Conservation (phyloP, 2,113 vertebrate genomes). For the Notiomystis cincta region DNA sequence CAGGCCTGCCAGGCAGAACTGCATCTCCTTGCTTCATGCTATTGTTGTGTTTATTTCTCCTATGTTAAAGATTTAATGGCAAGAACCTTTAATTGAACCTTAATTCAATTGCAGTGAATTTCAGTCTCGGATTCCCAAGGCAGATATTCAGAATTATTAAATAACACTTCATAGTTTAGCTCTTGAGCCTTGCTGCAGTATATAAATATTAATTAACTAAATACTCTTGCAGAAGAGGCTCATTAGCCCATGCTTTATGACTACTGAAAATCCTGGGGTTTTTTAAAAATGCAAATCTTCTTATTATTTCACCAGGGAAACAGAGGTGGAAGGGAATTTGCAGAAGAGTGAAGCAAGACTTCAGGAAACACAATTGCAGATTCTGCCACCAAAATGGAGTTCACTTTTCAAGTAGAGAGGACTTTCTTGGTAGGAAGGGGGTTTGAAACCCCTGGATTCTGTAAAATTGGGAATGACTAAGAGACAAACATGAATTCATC, state of each 20-base stretch:
- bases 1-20: not conserved
- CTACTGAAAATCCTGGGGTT: not conserved
- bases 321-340: not conserved
- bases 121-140: not conserved
- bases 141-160: not conserved
- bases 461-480: conserved; percentile 15
- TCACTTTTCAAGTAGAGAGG: not conserved
- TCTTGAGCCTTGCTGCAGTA: not conserved
- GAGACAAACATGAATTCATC: conserved; percentile 27
- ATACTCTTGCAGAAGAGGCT: not conserved
- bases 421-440: not conserved
- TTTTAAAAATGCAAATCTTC: not conserved
- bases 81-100: not conserved
- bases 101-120: not conserved
- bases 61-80: not conserved
- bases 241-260: not conserved
- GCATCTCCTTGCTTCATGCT: not conserved
- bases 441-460: not conserved
- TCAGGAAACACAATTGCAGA: not conserved
- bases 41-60: not conserved
- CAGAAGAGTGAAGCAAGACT: not conserved
- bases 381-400: not conserved
- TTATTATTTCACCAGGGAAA: not conserved
- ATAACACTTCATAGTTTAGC: not conserved
- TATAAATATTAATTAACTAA: not conserved